Evolutionary conservation across 2,888 invertebrate genomes (phyloP), one percentile per base, ranked within the genome.

Genomic region (Escarpia spicata): DNA sequence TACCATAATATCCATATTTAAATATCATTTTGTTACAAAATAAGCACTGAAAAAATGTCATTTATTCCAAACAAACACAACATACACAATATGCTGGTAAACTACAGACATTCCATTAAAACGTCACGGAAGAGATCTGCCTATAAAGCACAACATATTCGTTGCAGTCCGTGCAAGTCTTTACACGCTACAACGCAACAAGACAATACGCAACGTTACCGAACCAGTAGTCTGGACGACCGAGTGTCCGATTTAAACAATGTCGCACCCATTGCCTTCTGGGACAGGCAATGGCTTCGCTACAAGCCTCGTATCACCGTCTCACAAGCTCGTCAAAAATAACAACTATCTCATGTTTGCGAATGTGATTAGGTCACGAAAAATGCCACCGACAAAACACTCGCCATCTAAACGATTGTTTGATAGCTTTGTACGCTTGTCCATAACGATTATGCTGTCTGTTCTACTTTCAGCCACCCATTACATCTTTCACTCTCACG

Each of bases 41-140:
- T 26, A 26, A 75, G 26, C 75, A 75, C 75, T 75, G 75, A 75
- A 75, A 75, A 75, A 75, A 26, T 75, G 3, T 26, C 75, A 75
- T 75, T 75, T 75, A 75, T 75, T 75, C 75, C 75, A 75, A 52
- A 75, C 75, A 75, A 75, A 75, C n/a, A 75, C 75, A 75, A 75
- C 75, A 75, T 19, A 75, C 75, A 75, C 75, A 75, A 75, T 4
- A 26, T 26, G n/a, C 75, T 75, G 26, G 19, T 26, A 75, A 75
- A 75, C 75, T 26, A 60, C 26, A 26, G 75, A 75, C 19, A 75
- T 75, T 75, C 75, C 75, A 26, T n/a, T 4, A 26, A 75, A 26
- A 75, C 75, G 19, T 19, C 75, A 75, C 75, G 75, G 75, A 75
- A 75, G 75, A 75, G n/a, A 75, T 75, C 26, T 75, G 75, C 2